phyloP scores from a whole-genome alignment of 92 coral and sea anemone species.

The Palythoa grandiflora region DNA sequence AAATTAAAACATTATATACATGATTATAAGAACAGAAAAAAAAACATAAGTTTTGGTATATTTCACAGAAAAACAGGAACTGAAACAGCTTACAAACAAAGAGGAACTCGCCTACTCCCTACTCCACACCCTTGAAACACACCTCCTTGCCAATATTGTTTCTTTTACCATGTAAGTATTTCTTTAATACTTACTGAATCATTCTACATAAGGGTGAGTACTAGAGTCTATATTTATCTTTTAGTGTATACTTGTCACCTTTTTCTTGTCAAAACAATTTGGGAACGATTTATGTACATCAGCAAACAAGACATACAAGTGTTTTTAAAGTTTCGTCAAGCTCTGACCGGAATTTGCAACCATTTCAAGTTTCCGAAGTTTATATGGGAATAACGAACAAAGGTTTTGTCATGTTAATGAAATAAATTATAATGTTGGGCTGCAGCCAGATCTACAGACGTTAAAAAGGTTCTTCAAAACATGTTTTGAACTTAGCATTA shows the following conservation, averaged over 20 bases:
- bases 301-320: neutral
- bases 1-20: neutral
- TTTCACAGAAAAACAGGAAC: conserved; percentile 31
- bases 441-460: neutral
- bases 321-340: neutral
- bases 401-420: neutral
- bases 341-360: neutral
- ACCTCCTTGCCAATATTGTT: neutral
- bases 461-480: neutral
- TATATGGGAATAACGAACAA: neutral
- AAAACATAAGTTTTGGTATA: neutral
- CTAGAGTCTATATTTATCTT: neutral
- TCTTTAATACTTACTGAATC: conserved; percentile 7
- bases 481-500: neutral
- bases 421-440: neutral
- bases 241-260: neutral
- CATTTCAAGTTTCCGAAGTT: neutral
- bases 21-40: neutral
- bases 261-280: neutral
- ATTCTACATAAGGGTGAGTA: neutral
- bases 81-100: neutral
- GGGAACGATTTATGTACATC: neutral
- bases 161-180: neutral
- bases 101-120: neutral
- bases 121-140: neutral